Evolutionary conservation across 2,113 vertebrate species (phyloP), one percentile per base, ranked within the genome.

Genomic region (Phocoena phocoena): DNA sequence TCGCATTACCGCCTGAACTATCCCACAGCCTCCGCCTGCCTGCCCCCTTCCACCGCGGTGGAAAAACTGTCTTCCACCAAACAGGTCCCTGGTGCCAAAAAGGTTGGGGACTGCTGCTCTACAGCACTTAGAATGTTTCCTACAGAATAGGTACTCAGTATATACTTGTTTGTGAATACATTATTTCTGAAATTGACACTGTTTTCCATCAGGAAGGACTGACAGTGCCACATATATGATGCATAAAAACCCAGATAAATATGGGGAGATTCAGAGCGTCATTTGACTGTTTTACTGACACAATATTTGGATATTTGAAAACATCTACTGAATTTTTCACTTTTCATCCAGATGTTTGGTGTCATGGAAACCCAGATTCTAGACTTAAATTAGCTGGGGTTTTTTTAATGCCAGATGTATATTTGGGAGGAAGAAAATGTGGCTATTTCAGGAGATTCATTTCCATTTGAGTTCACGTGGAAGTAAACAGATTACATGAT

Each of bases 311-410:
- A 73, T 95, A 97, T 97, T 96, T 96, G 86, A 88, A 95, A 97
- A 97, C 86, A 96, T 87, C 95, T 94, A 73, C 85, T 86, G 81
- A 76, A 91, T 92, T 96, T 95, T 92, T 90, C 47, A 91, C 87
- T 93, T 70, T 97, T 84, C 79, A 88, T 97, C 82, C 97, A 98
- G 97, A 96, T 98, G 97, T 97, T 97, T 93, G 89, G 76, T 97
- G 87, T 97, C 96, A 95, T 85, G 87, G 96, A 95, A 97, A 97
- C 44, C 18, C 60, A 81, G 76, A 95, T 77, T 95, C 90, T 31
- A 90, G 65, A 97, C 90, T 97, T 80, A 97, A 97, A 97, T 95
- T 88, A 93, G 77, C 77, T 92, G 41, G 6, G 55, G 63, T 68
- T 84, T 86, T 90, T 68, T 44, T 8, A 55, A 93, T 93, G 79